Conservation (phyloP, 1,140 invertebrate genomes). For the Aphis gossypii region DNA sequence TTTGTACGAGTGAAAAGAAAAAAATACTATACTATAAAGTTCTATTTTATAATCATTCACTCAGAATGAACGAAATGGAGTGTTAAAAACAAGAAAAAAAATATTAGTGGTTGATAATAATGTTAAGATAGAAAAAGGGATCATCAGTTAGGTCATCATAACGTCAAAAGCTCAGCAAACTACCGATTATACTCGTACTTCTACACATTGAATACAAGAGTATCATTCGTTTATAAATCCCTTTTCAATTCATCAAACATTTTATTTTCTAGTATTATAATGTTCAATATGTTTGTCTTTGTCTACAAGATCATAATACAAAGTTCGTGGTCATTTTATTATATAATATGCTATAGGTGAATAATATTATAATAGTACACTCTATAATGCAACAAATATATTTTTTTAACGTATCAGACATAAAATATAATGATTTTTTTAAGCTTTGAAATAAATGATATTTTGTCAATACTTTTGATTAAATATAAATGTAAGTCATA, state of each 20-base stretch:
- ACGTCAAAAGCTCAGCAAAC: background rate
- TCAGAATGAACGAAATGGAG: background rate
- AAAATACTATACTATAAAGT: background rate
- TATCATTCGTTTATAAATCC: background rate
- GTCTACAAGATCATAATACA: no score
- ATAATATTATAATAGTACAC: no score
- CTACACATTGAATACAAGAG: no score
- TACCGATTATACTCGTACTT: background rate
- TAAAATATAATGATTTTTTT: no score
- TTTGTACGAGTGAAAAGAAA: background rate
- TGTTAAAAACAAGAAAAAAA: background rate
- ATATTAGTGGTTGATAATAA: background rate
- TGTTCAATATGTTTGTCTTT: no score
- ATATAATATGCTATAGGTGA: no score
- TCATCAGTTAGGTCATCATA: background rate
- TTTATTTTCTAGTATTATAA: background rate
- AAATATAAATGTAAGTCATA: no score
- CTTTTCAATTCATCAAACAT: background rate
- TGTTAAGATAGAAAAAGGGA: background rate
- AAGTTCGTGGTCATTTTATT: no score
- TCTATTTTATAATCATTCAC: background rate
- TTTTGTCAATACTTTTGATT: no score
- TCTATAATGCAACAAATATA: no score
- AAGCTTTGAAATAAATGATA: no score
- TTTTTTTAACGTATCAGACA: no score